Base-by-base conservation (phyloP, 2,888 invertebrate genomes). In the Eristalis tenax region DNA sequence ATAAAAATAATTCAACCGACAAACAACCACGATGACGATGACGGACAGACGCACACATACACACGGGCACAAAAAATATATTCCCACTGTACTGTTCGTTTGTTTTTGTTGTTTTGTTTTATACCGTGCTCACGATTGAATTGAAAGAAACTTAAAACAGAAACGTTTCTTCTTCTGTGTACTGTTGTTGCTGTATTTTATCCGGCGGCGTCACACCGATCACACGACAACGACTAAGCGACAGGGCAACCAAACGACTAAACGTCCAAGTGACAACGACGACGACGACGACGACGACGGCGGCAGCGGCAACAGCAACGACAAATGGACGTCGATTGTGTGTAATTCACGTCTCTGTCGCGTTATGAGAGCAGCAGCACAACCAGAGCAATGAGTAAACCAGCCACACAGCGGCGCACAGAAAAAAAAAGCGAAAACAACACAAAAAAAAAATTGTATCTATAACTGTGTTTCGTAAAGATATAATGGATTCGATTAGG, bases 201-300 rank as follows among this genome's bases (percentile, higher is more conserved):
- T 87, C 87, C 83, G 87, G 83, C 83, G 87, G 83, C 80, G 83
- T 83, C 79, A 83, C 73, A 73, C 66, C 43, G 75, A 83, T n/a
- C n/a, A 18, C 32, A 32, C 4, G 5, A 32, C 32, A 15, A 71
- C 57, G 70, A 75, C 75, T n/a, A 64, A 56, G 13, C 32, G 32
- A 32, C 32, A 32, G 6, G 32, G 32, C 32, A 6, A 5, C 32
- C 50, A 50, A 50, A 71, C 57, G 70, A 75, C 75, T n/a, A 64
- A 56, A 23, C 35, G 32, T 32, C 32, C 32, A 32, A 32, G 10
- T 32, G 38, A 32, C 32, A 65, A 70, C 38, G 40, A 50, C 50
- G 35, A 77, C 68, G 73, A 71, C 4, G n/a, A n/a, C 50, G 32
- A 64, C 38, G 40, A 50, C 50, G 64, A 77, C 63, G 69, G 63